These are phyloP conservation scores for Phalacrocorax aristotelis DNA, from an alignment of 2,113 vertebrate genomes.

Conservation along the genomic window DNA sequence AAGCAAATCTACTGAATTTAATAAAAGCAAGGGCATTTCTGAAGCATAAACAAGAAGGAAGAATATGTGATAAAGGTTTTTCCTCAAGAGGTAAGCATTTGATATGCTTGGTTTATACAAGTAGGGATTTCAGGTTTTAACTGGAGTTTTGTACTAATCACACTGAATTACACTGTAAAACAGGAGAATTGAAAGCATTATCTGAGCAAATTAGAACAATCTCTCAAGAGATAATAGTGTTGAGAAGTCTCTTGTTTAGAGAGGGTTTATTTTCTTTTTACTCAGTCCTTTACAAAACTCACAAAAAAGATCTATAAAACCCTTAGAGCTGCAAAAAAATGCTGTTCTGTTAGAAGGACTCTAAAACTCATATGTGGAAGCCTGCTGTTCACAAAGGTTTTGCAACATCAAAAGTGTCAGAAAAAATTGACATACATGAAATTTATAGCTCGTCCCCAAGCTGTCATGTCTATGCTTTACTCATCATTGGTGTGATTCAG, in stretches of 20 bases:
- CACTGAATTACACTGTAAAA: not conserved
- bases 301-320: not conserved
- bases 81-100: not conserved
- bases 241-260: not conserved
- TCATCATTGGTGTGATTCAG: not conserved
- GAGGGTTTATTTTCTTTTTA: not conserved
- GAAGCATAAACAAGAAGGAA: not conserved
- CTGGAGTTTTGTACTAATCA: conserved; percentile 22
- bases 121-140: conserved; percentile 25
- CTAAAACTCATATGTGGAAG: not conserved
- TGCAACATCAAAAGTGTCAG: not conserved
- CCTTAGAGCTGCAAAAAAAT: not conserved
- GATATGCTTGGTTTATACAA: not conserved
- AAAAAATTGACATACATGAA: not conserved
- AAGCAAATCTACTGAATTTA: not conserved
- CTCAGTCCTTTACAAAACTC: not conserved
- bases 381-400: not conserved
- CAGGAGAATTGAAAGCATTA: not conserved
- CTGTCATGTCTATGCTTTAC: not conserved
- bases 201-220: not conserved
- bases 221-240: not conserved
- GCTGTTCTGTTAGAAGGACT: not conserved
- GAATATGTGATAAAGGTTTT: not conserved
- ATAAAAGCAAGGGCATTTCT: not conserved
- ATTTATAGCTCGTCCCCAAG: not conserved